phyloP scores from a whole-genome alignment of 2,797 vertebrate species.

The Hyperoplus lanceolatus region DNA sequence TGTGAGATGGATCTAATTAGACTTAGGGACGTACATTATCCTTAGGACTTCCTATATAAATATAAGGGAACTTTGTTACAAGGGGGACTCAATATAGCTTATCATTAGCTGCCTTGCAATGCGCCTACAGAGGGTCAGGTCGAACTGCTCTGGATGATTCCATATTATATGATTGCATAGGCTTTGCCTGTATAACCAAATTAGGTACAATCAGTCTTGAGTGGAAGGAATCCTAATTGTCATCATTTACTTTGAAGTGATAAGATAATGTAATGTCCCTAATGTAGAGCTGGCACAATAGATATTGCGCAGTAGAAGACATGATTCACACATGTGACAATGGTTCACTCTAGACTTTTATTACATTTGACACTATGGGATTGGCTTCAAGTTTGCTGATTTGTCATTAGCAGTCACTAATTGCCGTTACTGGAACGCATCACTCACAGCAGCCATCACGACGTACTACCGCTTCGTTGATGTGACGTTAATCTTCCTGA shows the following conservation, averaged over 20 bases:
- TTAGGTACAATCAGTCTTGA: constrained; percentile 19
- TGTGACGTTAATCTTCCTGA: constrained; percentile 53
- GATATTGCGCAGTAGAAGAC: background rate
- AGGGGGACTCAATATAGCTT: constrained; percentile 2
- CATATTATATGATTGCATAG: constrained; percentile 40
- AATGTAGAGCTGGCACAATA: background rate
- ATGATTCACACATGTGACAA: background rate
- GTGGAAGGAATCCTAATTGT: constrained; percentile 22
- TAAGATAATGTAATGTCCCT: constrained; percentile 26
- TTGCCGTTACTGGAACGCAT: constrained; percentile 18
- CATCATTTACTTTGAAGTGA: constrained; percentile 30
- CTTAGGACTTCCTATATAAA: constrained; percentile 6
- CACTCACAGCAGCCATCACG: constrained; percentile 30
- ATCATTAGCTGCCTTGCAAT: constrained; percentile 29
- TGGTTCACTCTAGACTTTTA: constrained; percentile 1
- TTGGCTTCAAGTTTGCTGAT: constrained; percentile 27
- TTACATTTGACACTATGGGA: constrained; percentile 13
- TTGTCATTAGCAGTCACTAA: constrained; percentile 39
- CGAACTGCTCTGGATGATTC: constrained; percentile 44
- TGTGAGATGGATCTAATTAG: background rate
- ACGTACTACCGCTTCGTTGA: constrained; percentile 39
- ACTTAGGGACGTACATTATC: background rate
- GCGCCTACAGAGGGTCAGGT: constrained; percentile 33
- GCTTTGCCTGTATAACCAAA: constrained; percentile 33
- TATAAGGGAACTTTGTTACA: constrained; percentile 18